Base-by-base conservation (phyloP, 2,888 invertebrate species). In the Hofmannophila pseudospretella region DNA sequence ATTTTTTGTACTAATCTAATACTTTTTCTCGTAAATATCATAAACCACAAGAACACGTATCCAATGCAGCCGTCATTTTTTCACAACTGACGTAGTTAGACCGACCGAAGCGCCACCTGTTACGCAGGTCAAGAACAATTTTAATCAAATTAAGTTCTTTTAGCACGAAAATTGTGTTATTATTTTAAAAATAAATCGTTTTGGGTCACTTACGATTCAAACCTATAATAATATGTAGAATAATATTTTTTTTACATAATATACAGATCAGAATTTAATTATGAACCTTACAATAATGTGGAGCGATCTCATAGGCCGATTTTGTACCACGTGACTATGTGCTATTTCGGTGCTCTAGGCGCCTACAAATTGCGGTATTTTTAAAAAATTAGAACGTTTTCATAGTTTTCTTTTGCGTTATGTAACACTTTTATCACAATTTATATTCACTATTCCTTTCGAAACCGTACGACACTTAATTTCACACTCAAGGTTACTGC, bases 361-460 rank as follows among this genome's bases (percentile, higher is more conserved):
- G 85, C 80, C 74, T 71, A 79, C 75, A 82, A 87, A 86, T 72
- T 79, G 88, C 87, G 86, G 86, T 87, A 87, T 88, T 87, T 88
- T 88, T 88, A 86, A 88, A 87, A 16, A 76, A 68, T 75, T 62
- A 49, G 60, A 72, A 63, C 64, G 68, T 70, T 63, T 61, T 59
- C 53, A 37, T 37, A 41, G 37, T 41, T 41, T 38, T 34, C 27
- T 66, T 69, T 69, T 54, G 68, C 62, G 72, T 86, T 85, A 85
- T 79, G 77, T 81, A 85, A 85, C 81, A 84, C 84, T 79, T 71
- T n/a, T 68, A 70, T 76, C 82, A 85, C 76, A 72, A 60, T 58
- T 57, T 50, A 65, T 62, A 58, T 58, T 65, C 80, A 79, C 72
- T 47, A 70, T 72, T 60, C 67, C 63, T 57, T 55, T 59, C 56